Evolutionary conservation across 2,888 invertebrate species (phyloP).

Genomic region (Drosophila ezoana): DNA sequence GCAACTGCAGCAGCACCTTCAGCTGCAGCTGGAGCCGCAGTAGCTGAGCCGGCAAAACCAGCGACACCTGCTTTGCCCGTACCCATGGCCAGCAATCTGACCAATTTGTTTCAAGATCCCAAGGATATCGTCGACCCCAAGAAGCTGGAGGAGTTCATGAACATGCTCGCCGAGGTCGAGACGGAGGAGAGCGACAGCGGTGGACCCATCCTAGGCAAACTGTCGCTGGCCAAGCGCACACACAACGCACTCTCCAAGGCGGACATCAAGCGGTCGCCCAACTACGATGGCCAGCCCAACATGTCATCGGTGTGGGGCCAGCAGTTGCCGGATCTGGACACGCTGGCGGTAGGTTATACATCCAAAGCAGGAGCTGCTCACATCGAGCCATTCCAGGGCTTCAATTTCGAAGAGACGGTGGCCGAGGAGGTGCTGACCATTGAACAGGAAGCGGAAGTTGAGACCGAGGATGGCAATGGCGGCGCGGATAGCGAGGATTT

Average conservation of each 20-base stretch:
- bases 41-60: neutral
- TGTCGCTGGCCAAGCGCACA: constrained; percentile 89
- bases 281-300: constrained; percentile 54
- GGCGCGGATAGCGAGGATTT: constrained; percentile 74
- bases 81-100: constrained; percentile 68
- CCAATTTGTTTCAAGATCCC: constrained; percentile 83
- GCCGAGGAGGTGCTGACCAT: constrained; percentile 79
- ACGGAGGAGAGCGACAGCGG: constrained; percentile 86
- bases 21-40: constrained; percentile 10
- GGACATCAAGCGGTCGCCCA: constrained; percentile 66
- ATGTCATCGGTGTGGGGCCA: constrained; percentile 78
- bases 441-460: constrained; percentile 81
- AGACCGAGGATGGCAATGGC: constrained; percentile 79
- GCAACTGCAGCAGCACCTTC: constrained; percentile 11
- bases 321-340: constrained; percentile 51
- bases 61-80: constrained; percentile 19
- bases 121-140: constrained; percentile 84
- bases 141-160: constrained; percentile 83
- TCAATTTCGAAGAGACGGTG: constrained; percentile 78
- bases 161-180: constrained; percentile 84
- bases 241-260: constrained; percentile 86
- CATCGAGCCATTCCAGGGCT: constrained; percentile 49
- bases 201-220: constrained; percentile 88
- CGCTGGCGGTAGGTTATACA: constrained; percentile 58
- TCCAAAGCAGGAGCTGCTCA: neutral